phyloP scores from a whole-genome alignment of 2,113 vertebrate genomes.

The Microtus pennsylvanicus region DNA sequence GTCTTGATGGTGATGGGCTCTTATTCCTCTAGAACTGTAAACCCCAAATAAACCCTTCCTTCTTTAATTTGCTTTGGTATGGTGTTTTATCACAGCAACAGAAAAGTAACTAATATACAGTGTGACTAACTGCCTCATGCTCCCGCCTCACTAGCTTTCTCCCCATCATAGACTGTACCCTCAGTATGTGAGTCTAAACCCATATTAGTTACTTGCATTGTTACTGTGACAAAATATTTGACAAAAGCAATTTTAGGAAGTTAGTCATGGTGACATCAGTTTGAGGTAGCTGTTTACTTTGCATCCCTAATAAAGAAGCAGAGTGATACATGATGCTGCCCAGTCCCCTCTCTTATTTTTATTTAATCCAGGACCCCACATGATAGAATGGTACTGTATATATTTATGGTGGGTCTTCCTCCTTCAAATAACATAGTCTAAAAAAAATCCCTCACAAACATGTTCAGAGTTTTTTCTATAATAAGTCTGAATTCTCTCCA shows the following conservation, averaged over 20 bases:
- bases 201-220: background rate
- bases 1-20: background rate
- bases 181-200: background rate
- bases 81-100: background rate
- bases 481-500: background rate
- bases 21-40: background rate
- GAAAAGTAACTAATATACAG: background rate
- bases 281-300: background rate
- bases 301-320: background rate
- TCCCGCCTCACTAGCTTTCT: background rate
- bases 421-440: background rate
- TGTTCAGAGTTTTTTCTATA: background rate
- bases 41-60: background rate
- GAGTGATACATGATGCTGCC: background rate
- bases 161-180: background rate
- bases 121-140: background rate
- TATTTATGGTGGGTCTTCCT: background rate
- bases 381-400: background rate
- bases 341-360: background rate
- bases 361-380: background rate
- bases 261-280: background rate
- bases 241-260: background rate
- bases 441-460: background rate
- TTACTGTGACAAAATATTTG: background rate
- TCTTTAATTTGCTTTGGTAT: background rate